A percentile compares a stretch with the other conserved stretches of the same genome.
Conservation (phyloP, 1,140 invertebrate genomes). For the Camponotus vicinus region DNA sequence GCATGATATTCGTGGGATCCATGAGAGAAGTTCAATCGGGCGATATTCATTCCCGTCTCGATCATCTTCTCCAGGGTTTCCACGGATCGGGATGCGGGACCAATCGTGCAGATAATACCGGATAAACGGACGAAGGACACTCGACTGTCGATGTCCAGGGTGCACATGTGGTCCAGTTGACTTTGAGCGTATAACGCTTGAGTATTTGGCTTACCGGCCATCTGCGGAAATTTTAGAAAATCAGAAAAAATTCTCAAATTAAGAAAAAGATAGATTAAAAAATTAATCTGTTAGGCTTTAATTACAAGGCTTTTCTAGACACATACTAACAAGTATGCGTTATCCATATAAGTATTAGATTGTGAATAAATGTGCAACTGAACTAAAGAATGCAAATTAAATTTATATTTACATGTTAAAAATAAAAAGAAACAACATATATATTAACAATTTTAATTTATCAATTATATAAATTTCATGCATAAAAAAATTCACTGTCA, state of each 20-base stretch:
- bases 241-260: not conserved
- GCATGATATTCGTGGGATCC: slow-evolving; percentile 98
- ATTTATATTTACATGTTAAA: not conserved
- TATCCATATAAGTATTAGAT: not conserved
- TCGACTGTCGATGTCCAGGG: slow-evolving; percentile 96
- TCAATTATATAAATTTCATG: slow-evolving; percentile 13
- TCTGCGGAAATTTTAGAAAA: slow-evolving; percentile 72
- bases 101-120: slow-evolving; percentile 99
- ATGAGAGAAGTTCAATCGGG: slow-evolving; percentile 99
- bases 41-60: slow-evolving; percentile 99
- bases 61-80: slow-evolving; percentile 98
- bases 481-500: not conserved
- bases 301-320: too few relatives aligned
- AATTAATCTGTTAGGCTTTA: too few relatives aligned
- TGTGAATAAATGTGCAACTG: not conserved
- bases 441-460: not conserved
- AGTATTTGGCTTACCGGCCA: slow-evolving; percentile 79
- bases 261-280: not conserved
- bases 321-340: not conserved
- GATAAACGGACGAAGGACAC: slow-evolving; percentile 94
- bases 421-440: slow-evolving; percentile 12
- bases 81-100: slow-evolving; percentile 95
- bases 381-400: not conserved
- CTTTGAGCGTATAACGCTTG: slow-evolving; percentile 80
- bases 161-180: slow-evolving; percentile 96